Conservation (phyloP, 2,888 invertebrate species). For the Limenitis camilla region DNA sequence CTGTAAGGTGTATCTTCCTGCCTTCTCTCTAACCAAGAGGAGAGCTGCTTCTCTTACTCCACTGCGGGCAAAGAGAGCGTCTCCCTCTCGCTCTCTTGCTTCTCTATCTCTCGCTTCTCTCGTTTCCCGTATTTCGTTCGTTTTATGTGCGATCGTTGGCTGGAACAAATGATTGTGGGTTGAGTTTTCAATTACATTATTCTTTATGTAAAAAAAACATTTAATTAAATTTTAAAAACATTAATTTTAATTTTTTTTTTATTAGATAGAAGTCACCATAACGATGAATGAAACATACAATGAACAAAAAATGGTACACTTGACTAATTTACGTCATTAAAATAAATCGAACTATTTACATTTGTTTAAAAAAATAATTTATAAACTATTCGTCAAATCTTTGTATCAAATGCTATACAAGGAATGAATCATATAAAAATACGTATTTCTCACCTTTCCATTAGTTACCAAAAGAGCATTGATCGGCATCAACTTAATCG, state of each 20-base stretch:
- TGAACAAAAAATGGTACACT: too few relatives aligned
- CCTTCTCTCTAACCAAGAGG: conserved; percentile 91
- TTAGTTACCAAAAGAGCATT: conserved; percentile 93
- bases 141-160: conserved; percentile 83
- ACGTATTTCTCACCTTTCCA: conserved; percentile 81
- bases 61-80: conserved; percentile 79
- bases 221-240: too few relatives aligned
- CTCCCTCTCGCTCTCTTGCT: conserved; percentile 61
- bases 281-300: too few relatives aligned
- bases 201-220: too few relatives aligned
- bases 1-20: conserved; percentile 88
- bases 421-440: background rate
- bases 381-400: too few relatives aligned
- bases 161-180: conserved; percentile 42
- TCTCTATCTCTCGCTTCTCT: conserved; percentile 62
- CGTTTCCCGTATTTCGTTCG: conserved; percentile 76
- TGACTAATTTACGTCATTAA: too few relatives aligned
- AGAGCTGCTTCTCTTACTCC: conserved; percentile 91
- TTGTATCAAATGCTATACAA: too few relatives aligned
- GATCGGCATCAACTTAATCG: conserved; percentile 89
- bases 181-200: background rate
- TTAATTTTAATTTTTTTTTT: too few relatives aligned
- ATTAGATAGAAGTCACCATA: too few relatives aligned
- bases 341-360: too few relatives aligned
- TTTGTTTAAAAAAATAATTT: too few relatives aligned